Evolutionary conservation across 2,888 invertebrate species (phyloP).

Genomic region (Euplagia quadripunctaria): DNA sequence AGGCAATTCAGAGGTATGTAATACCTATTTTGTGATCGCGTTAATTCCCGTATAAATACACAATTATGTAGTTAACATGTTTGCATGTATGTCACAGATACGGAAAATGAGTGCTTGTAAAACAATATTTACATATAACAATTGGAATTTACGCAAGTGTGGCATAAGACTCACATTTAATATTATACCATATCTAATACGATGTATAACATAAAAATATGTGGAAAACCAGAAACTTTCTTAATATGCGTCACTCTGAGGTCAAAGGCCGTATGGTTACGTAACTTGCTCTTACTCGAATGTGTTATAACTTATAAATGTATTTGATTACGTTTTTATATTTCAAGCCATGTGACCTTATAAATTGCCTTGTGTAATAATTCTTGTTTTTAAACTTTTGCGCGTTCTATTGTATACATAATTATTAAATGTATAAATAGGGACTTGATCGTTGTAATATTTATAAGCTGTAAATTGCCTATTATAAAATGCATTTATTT

Average conservation of each 20-base stretch:
- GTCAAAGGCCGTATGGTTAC: slow-evolving; percentile 33
- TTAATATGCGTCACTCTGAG: slow-evolving; percentile 18
- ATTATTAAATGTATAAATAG: no score
- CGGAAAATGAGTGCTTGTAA: not conserved
- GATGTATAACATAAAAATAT: slow-evolving; percentile 3
- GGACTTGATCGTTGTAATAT: no score
- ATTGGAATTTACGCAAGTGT: no score
- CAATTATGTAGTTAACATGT: not conserved
- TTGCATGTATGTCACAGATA: no score
- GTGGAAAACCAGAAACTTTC: slow-evolving; percentile 39
- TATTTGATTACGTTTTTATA: not conserved
- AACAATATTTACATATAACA: not conserved
- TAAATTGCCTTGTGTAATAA: not conserved
- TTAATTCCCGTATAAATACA: not conserved
- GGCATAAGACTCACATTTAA: no score
- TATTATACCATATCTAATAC: no score
- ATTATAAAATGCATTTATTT: no score
- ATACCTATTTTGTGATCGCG: no score
- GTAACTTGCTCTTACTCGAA: slow-evolving; percentile 4
- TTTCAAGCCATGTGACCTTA: not conserved
- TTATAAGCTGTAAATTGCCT: no score
- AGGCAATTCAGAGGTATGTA: no score
- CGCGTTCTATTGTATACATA: not conserved
- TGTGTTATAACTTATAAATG: not conserved
- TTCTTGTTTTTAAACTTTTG: not conserved